Evolutionary conservation across 2,888 invertebrate genomes (phyloP).

Genomic region (Parnassius apollo): DNA sequence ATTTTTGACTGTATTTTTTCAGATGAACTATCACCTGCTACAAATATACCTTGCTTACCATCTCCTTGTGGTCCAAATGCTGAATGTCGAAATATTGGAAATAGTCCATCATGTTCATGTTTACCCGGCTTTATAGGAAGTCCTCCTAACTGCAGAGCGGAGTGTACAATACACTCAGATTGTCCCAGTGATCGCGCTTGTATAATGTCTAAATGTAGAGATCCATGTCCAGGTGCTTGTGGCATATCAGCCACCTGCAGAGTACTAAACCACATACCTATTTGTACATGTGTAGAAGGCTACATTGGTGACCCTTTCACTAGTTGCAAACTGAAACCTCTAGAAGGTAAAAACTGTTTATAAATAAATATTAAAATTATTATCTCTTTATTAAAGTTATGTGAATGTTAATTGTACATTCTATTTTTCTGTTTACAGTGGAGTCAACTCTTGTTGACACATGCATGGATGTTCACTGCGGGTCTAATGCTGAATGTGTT

Average conservation of each 20-base stretch:
- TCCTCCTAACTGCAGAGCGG: slow-evolving; percentile 86
- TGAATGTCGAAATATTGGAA: slow-evolving; percentile 82
- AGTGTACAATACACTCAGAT: slow-evolving; percentile 87
- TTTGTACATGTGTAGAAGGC: slow-evolving; percentile 86
- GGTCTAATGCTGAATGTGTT: slow-evolving; percentile 83
- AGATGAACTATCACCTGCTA: slow-evolving; percentile 58
- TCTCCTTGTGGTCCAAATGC: slow-evolving; percentile 86
- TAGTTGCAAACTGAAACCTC: slow-evolving; percentile 75
- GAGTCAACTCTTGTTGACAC: slow-evolving; percentile 75
- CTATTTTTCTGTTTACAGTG: slow-evolving; percentile 41
- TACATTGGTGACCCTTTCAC: slow-evolving; percentile 89
- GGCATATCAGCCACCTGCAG: slow-evolving; percentile 82
- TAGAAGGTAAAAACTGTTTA: slow-evolving; percentile 66
- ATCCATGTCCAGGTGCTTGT: slow-evolving; percentile 90
- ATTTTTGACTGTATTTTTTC: slow-evolving; percentile 32
- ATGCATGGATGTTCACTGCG: slow-evolving; percentile 87
- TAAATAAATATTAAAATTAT: slow-evolving; percentile 6
- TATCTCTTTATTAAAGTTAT: slow-evolving; percentile 1
- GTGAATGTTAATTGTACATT: not conserved
- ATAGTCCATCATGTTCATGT: slow-evolving; percentile 84
- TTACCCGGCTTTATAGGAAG: slow-evolving; percentile 83
- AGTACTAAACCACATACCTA: slow-evolving; percentile 88
- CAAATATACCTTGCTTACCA: slow-evolving; percentile 79
- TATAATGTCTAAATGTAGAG: slow-evolving; percentile 86
- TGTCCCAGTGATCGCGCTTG: slow-evolving; percentile 88